A percentile compares a stretch with the other conserved stretches of the same genome.
Conservation (phyloP, 2,888 invertebrate genomes). For the Calameuta idolon region DNA sequence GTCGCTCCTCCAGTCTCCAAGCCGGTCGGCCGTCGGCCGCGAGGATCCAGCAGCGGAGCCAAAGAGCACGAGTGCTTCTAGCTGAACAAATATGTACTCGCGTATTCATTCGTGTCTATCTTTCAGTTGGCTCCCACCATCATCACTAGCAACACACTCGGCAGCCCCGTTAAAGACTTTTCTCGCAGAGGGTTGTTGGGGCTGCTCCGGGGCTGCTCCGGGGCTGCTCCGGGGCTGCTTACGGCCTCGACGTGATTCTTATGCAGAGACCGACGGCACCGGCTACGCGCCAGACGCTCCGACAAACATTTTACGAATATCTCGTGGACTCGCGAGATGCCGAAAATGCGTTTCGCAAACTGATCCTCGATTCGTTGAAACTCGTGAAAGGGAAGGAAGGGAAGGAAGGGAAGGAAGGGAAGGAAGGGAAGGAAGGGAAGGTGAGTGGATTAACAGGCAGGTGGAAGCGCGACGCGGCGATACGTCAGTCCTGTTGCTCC, state of each 20-base stretch:
- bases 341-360: neutral
- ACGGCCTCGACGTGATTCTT: neutral
- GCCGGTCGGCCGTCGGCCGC: neutral
- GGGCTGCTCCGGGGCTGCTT: neutral
- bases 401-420: neutral
- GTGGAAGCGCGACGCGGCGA: neutral
- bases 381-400: neutral
- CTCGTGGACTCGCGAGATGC: neutral
- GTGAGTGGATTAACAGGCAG: neutral
- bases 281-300: neutral
- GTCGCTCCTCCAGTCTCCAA: neutral
- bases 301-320: neutral
- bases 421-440: neutral
- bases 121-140: constrained; percentile 50
- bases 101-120: constrained; percentile 65
- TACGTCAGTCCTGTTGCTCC: neutral
- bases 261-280: neutral
- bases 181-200: constrained; percentile 33
- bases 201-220: too few species aligned
- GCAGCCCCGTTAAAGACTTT: constrained; percentile 61
- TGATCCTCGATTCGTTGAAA: neutral
- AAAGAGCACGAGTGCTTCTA: constrained; percentile 61
- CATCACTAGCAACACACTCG: constrained; percentile 41
- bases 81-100: constrained; percentile 66
- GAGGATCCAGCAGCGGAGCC: neutral